Evolutionary conservation across 2,797 vertebrate genomes (phyloP).

Genomic region (Halcyon leucocephala): DNA sequence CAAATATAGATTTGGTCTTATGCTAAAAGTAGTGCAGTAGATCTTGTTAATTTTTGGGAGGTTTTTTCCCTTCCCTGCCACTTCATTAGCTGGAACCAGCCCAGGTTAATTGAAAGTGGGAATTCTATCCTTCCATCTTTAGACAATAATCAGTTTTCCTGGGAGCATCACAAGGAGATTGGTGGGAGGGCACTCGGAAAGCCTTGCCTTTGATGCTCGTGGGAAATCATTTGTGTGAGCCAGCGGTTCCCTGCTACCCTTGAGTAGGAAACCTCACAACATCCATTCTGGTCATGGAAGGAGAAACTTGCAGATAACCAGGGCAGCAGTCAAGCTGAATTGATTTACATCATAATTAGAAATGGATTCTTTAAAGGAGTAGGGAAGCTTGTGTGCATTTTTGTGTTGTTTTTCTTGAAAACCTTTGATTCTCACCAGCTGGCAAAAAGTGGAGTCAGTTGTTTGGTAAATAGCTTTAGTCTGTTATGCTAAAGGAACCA

Average conservation of each 20-base stretch:
- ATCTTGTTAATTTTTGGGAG: neutral
- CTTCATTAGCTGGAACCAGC: slow-evolving; percentile 35
- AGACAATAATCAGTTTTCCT: slow-evolving; percentile 1
- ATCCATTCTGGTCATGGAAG: neutral
- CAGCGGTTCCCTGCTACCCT: neutral
- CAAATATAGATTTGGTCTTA: neutral
- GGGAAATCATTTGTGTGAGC: neutral
- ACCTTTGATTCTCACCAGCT: neutral
- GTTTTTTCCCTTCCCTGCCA: neutral
- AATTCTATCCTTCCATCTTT: slow-evolving; percentile 13
- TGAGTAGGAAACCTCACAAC: neutral
- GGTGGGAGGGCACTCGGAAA: neutral
- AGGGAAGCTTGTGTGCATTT: neutral
- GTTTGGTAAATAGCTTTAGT: neutral
- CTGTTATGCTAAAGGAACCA: neutral
- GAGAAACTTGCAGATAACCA: neutral
- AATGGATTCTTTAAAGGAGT: neutral
- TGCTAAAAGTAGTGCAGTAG: neutral
- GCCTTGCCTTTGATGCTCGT: neutral
- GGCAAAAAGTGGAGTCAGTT: neutral
- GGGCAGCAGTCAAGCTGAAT: neutral
- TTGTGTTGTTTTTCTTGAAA: neutral
- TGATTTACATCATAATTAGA: neutral
- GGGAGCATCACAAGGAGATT: neutral
- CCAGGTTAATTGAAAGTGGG: slow-evolving; percentile 51